Evolutionary conservation across 2,113 vertebrate genomes (phyloP), one percentile per base, ranked within the genome.

Genomic region (Acrocephalus kingi): DNA sequence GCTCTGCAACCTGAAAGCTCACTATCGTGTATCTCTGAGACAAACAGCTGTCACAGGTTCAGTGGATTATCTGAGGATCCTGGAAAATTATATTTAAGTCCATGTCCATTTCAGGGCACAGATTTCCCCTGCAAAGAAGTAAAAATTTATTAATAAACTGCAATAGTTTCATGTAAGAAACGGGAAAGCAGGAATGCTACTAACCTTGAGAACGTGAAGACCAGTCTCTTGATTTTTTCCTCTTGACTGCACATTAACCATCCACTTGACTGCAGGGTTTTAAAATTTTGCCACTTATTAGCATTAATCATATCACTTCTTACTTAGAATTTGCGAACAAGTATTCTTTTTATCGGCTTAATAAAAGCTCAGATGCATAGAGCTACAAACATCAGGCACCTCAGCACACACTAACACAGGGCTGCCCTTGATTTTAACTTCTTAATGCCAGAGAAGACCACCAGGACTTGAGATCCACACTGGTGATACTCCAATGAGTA

Each of bases 51-150:
- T 33, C 68, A 83, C 46, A 86, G 49, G 64, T 64, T 66, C 83
- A 75, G 52, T 66, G 69, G 87, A 86, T 68, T 56, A 90, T 55
- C 89, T 76, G 77, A 82, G 31, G 87, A 83, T n/a, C 87, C 86
- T 88, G 83, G 49, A 63, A 90, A 81, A 22, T 37, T 69, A 15
- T 28, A 75, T 54, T 76, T 79, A 94, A 91, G 61, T 95, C 87
- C 94, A 94, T 48, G 81, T 4, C 84, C 93, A 93, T 94, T 78
- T 95, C 90, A 93, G 71, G 79, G 67, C 84, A 94, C 49, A 59
- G 79, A 96, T 69, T 89, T 94, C 63, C 83, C 96, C 96, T 97
- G 93, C 84, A 97, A 95, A 96, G 96, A 97, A 97, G 90, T 93
- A 96, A 88, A 94, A 75, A 59, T 11, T 69, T n/a, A 85, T 97